Evolutionary conservation across 2,888 invertebrate species (phyloP).

Genomic region (Cryptus viduatorius): DNA sequence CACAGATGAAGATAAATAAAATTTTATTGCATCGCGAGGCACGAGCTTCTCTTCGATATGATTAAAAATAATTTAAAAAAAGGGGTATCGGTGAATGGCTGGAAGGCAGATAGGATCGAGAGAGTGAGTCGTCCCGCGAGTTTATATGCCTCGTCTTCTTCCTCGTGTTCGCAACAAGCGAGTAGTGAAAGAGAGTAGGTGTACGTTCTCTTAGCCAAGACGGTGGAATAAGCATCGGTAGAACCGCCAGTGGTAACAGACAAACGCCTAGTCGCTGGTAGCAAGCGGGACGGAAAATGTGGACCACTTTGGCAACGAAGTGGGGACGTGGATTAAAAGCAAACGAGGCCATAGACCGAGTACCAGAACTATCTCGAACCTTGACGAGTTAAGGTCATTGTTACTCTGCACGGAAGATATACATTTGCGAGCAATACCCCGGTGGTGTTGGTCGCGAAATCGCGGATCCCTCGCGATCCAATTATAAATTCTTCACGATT

Average conservation of each 20-base stretch:
- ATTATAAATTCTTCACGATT: not conserved
- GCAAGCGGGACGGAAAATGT: constrained; percentile 82
- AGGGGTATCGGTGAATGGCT: constrained; percentile 51
- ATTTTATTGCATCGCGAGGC: constrained; percentile 13
- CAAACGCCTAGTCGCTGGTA: constrained; percentile 60
- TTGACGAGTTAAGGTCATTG: constrained; percentile 82
- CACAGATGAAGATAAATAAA: constrained; percentile 18
- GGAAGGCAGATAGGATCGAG: constrained; percentile 38
- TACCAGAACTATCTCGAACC: constrained; percentile 84
- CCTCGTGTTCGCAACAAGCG: constrained; percentile 34
- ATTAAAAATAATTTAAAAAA: not conserved
- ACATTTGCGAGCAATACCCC: constrained; percentile 8
- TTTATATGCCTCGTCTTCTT: constrained; percentile 20
- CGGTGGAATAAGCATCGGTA: constrained; percentile 34
- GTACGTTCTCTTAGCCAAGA: constrained; percentile 48
- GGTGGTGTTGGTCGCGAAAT: not conserved
- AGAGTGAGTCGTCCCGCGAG: constrained; percentile 46
- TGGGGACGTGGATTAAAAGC: constrained; percentile 85
- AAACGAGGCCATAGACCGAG: constrained; percentile 84
- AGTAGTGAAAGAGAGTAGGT: constrained; percentile 56
- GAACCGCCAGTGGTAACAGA: constrained; percentile 29
- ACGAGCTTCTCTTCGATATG: not conserved
- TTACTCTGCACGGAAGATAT: constrained; percentile 64
- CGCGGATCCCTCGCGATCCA: not conserved
- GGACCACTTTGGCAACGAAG: constrained; percentile 82